Conservation (phyloP, 2,797 vertebrate genomes). For the Liasis olivaceus region DNA sequence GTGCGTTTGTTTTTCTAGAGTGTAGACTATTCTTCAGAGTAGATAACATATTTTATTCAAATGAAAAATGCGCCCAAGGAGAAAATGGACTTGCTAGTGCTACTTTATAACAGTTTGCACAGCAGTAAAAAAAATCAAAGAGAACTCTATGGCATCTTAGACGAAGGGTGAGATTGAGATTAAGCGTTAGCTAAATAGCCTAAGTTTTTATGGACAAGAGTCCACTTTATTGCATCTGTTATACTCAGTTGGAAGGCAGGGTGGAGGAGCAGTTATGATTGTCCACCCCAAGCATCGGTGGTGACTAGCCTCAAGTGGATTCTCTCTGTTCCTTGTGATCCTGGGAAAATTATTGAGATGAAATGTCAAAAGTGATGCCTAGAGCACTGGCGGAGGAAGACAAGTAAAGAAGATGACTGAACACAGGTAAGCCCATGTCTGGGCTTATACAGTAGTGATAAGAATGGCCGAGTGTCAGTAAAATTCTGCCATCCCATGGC, state of each 20-base stretch:
- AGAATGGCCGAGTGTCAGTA: too few species aligned
- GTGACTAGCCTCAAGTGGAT: not conserved
- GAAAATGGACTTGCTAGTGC: constrained; percentile 7
- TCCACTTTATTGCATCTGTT: not conserved
- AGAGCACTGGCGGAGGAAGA: too few species aligned
- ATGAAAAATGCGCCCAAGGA: not conserved
- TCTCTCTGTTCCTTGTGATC: not conserved
- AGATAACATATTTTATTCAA: not conserved
- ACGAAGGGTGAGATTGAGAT: not conserved
- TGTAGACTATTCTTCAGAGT: not conserved
- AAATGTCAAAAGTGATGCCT: too few species aligned
- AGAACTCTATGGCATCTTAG: not conserved
- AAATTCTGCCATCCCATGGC: too few species aligned
- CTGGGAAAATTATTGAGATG: not conserved
- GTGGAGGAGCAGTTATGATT: not conserved
- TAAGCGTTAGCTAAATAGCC: not conserved
- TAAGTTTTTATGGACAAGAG: not conserved
- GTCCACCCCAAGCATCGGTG: not conserved
- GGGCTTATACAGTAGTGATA: too few species aligned
- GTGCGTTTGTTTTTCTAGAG: not conserved
- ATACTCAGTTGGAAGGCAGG: not conserved
- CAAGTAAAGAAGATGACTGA: too few species aligned
- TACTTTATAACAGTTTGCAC: not conserved
- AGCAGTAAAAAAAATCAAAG: not conserved
- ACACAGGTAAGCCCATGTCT: too few species aligned